Conservation (phyloP, 2,888 invertebrate species). For the Bugula neritina region DNA sequence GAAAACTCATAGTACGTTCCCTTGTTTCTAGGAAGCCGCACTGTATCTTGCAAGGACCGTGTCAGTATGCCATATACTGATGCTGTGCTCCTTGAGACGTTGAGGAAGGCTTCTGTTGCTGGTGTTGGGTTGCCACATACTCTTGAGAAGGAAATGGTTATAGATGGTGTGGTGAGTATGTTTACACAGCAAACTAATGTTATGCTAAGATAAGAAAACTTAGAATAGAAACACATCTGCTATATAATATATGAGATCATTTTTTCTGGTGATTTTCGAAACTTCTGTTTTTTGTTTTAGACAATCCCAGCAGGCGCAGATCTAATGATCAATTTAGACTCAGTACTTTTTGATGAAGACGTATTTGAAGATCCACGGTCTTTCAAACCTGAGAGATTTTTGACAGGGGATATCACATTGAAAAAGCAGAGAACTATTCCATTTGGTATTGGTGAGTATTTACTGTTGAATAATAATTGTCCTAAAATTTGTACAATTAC, state of each 20-base stretch:
- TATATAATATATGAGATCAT: too few species aligned
- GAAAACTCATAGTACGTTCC: too few species aligned
- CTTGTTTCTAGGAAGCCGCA: background rate
- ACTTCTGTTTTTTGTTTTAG: background rate
- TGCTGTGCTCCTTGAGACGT: constrained; percentile 10
- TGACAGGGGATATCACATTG: constrained; percentile 6
- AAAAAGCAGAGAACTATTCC: constrained; percentile 20
- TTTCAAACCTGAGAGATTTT: constrained; percentile 11
- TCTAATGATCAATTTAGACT: background rate
- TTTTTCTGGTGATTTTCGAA: too few species aligned
- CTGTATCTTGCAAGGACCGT: constrained; percentile 1
- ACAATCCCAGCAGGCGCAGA: constrained; percentile 11
- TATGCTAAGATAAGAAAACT: too few species aligned
- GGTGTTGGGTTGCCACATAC: background rate
- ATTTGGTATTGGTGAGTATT: constrained; percentile 11
- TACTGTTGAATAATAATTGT: background rate
- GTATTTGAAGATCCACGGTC: constrained; percentile 10
- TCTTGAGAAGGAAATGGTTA: background rate
- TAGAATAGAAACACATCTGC: too few species aligned
- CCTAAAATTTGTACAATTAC: background rate
- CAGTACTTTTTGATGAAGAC: constrained; percentile 13
- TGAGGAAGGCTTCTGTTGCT: background rate
- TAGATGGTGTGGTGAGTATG: constrained; percentile 1
- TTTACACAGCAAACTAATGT: too few species aligned
- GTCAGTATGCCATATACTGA: constrained; percentile 10